Evolutionary conservation across 2,888 invertebrate genomes (phyloP).

Genomic region (Orthonevra nobilis): DNA sequence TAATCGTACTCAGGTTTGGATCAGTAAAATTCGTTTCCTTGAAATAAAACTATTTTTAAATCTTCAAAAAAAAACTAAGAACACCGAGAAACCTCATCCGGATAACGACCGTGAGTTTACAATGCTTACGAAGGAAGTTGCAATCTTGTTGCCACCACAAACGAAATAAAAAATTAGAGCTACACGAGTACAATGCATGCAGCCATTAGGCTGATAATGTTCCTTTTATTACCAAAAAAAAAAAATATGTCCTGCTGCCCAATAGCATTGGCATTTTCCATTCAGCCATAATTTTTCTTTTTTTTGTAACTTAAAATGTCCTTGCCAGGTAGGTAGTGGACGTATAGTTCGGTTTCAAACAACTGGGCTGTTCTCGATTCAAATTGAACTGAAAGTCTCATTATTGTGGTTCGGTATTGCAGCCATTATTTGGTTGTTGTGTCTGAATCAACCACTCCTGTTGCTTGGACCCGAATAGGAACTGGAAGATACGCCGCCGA

Average conservation of each 20-base stretch:
- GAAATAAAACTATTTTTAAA: constrained; percentile 6
- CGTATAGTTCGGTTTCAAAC: neutral
- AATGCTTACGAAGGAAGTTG: constrained; percentile 7
- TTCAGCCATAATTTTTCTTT: constrained; percentile 31
- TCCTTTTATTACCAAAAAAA: constrained; percentile 59
- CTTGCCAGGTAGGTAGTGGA: neutral
- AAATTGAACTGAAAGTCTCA: constrained; percentile 53
- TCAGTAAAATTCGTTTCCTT: constrained; percentile 19
- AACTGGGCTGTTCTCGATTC: constrained; percentile 10
- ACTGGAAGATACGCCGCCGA: constrained; percentile 25
- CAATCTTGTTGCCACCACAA: constrained; percentile 26
- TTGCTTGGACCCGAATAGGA: constrained; percentile 46
- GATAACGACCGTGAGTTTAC: neutral
- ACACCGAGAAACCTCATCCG: neutral
- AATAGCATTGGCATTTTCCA: constrained; percentile 7
- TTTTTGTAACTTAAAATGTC: constrained; percentile 38
- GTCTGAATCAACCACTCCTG: constrained; percentile 29
- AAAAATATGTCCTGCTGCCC: constrained; percentile 20
- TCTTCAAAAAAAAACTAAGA: neutral
- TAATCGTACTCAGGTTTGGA: constrained; percentile 5
- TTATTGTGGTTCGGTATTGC: constrained; percentile 50
- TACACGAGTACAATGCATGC: too few relatives aligned
- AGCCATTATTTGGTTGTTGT: constrained; percentile 54
- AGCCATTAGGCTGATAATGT: constrained; percentile 62
- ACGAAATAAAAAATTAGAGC: constrained; percentile 41